Evolutionary conservation across 2,888 invertebrate genomes (phyloP).

Genomic region (Balanococcus diminutus): DNA sequence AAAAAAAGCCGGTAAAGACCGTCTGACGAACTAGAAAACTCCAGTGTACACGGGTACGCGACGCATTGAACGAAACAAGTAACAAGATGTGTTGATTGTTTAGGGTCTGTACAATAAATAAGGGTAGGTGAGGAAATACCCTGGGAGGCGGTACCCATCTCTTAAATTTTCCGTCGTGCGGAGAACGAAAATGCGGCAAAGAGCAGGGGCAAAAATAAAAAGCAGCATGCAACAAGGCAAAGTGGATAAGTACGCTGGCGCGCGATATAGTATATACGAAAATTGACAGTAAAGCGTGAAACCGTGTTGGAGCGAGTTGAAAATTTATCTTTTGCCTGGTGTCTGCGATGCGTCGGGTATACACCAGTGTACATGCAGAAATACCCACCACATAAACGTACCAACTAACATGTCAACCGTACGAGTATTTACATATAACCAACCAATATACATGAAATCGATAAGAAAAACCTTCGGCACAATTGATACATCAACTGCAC

Average conservation of each 20-base stretch:
- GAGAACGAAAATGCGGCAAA: constrained; percentile 7
- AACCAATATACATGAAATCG: background rate
- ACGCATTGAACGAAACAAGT: constrained; percentile 47
- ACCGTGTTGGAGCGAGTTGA: constrained; percentile 37
- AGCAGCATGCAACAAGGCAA: constrained; percentile 52
- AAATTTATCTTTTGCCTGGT: constrained; percentile 40
- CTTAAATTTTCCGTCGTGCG: constrained; percentile 28
- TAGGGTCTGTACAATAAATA: constrained; percentile 59
- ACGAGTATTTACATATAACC: background rate
- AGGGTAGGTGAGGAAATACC: constrained; percentile 55
- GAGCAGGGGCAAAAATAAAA: constrained; percentile 43
- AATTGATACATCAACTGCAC: background rate
- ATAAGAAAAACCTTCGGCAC: background rate
- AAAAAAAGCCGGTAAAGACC: background rate
- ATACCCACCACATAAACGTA: constrained; percentile 4
- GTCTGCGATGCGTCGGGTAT: background rate
- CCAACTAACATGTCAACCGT: background rate
- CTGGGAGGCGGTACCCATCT: constrained; percentile 50
- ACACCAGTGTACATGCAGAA: background rate
- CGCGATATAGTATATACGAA: constrained; percentile 32
- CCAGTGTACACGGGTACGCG: constrained; percentile 16
- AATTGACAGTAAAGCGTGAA: constrained; percentile 51
- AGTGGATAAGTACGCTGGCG: constrained; percentile 50
- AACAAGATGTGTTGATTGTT: constrained; percentile 57
- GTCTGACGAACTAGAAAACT: constrained; percentile 23